Base-by-base conservation (phyloP, 2,797 vertebrate species). In the Scleropages formosus region DNA sequence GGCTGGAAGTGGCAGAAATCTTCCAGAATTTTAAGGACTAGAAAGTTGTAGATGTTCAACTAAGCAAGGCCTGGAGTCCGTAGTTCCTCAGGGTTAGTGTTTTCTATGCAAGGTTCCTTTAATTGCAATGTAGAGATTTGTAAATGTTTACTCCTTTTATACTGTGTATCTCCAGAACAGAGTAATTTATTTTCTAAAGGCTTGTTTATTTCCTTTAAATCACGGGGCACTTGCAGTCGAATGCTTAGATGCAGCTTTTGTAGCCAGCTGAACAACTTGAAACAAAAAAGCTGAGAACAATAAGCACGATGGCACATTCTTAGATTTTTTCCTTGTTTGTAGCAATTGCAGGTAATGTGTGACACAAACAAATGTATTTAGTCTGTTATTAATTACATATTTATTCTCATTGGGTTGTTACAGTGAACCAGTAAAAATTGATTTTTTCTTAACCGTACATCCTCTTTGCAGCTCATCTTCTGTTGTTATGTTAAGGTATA, bases 1-100 rank as follows among this genome's bases (percentile, higher is more conserved):
- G 98, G 96, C 79, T 97, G 77, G 95, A 97, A 24, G 91, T 88
- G 1, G 94, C 95, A 0, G 94, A 97, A 76, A 78, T 99, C 86
- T 98, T 99, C 85, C 96, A 97, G 89, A 98, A 98, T 87, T 99
- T 99, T 86, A 93, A 92, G 18, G 90, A 80, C 76, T 91, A 88
- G 73, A 4, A 51, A 68, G 47, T 7, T 3, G 11, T 11, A 22
- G 24, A 62, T 24, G 49, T 47, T 22, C 49, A 27, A 2, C 20
- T 22, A 63, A 11, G 63, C 26, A 56, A 56, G 47, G 13, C 53
- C 44, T 53, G 53, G 11, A 26, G 11, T 0, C 27, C 59, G 26
- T 20, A 56, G 39, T 60, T 31, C 65, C 47, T 59, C 1, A 44
- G 46, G 73, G 26, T 70, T 64, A 71, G 27, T 65, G 66, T 59